Evolutionary conservation across 2,113 vertebrate species (phyloP).

Genomic region (Carassius auratus): DNA sequence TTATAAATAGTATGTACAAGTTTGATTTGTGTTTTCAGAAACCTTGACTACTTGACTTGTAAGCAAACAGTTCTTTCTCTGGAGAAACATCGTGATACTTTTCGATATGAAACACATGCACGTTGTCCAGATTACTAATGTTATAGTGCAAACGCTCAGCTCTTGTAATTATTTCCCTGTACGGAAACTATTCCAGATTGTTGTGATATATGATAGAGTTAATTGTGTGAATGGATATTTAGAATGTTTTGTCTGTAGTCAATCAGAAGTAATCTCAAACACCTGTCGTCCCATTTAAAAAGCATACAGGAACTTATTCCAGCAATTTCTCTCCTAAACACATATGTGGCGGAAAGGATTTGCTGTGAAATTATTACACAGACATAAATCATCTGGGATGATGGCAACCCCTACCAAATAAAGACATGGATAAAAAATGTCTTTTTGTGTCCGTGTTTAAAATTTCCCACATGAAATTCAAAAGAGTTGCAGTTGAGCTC

Average conservation of each 20-base stretch:
- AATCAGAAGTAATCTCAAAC: conserved; percentile 50
- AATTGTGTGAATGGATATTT: conserved; percentile 57
- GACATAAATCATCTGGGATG: conserved; percentile 16
- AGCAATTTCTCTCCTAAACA: conserved; percentile 17
- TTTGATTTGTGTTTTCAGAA: conserved; percentile 62
- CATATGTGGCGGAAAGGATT: conserved; percentile 17
- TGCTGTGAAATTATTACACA: conserved; percentile 32
- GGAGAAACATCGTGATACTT: conserved; percentile 58
- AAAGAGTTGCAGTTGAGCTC: neutral
- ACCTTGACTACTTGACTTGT: conserved; percentile 52
- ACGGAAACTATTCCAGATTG: conserved; percentile 55
- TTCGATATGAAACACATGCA: conserved; percentile 61
- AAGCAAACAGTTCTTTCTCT: conserved; percentile 47
- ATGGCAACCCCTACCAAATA: neutral
- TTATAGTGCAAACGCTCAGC: neutral
- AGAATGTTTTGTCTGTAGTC: conserved; percentile 55
- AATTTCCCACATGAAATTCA: conserved; percentile 9
- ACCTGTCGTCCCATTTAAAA: conserved; percentile 7
- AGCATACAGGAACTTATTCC: neutral
- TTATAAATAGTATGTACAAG: conserved; percentile 62
- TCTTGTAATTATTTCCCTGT: conserved; percentile 48
- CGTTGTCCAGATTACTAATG: conserved; percentile 50
- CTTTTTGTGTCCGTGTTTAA: neutral
- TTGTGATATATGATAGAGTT: conserved; percentile 53
- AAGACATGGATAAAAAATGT: conserved; percentile 5